Evolutionary conservation across 2,888 invertebrate genomes (phyloP).

Genomic region (Amiota minor): DNA sequence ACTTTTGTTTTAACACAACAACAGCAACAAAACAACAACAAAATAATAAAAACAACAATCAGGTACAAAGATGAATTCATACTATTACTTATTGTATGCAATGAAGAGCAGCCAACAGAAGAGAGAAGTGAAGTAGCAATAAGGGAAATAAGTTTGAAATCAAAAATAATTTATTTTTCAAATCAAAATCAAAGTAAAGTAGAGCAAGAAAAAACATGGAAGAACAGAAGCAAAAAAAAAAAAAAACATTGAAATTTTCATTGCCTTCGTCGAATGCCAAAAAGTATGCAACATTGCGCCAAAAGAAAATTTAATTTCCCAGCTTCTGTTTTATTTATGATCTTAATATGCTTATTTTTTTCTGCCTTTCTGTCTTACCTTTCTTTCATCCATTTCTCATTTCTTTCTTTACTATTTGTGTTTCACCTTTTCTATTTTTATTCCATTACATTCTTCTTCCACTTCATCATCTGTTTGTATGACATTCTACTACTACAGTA

Average conservation of each 20-base stretch:
- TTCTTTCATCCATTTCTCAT: no score
- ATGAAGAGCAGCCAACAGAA: no score
- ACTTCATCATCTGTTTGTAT: no score
- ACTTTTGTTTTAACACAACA: conserved; percentile 67
- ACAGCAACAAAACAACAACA: conserved; percentile 55
- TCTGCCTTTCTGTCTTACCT: no score
- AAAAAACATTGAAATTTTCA: neutral
- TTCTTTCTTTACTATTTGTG: no score
- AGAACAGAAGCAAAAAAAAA: no score
- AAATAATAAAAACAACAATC: no score
- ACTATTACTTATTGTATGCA: no score
- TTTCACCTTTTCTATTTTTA: no score
- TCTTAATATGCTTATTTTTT: conserved; percentile 65
- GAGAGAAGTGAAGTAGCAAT: neutral
- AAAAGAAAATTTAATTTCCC: conserved; percentile 63
- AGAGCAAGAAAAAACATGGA: conserved; percentile 45
- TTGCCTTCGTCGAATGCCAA: neutral
- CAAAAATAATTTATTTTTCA: conserved; percentile 64
- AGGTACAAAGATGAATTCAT: no score
- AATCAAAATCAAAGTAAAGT: conserved; percentile 56
- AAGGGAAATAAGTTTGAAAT: conserved; percentile 27
- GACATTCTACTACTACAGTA: no score
- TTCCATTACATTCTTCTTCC: no score
- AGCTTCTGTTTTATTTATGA: conserved; percentile 65
- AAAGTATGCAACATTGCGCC: neutral